A percentile compares a stretch with the other conserved stretches of the same genome.
Evolutionary conservation across 1,140 invertebrate species (phyloP).

Genomic region (Nautilus pompilius): DNA sequence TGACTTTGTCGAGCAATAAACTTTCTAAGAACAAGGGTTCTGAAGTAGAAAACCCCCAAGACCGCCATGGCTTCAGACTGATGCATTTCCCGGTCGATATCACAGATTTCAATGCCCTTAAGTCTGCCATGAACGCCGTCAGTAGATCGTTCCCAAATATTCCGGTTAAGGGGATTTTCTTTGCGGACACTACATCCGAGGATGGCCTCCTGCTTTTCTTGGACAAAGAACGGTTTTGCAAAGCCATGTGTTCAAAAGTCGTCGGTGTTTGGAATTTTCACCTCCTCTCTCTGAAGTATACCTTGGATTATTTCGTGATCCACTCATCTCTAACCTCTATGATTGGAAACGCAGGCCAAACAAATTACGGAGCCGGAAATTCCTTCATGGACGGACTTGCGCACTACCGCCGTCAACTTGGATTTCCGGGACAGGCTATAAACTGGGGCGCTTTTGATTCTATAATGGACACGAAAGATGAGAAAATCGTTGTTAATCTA

Average conservation of each 20-base stretch:
- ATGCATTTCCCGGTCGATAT: too few relatives aligned
- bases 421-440: conserved; percentile 24
- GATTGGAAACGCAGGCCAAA: conserved; percentile 29
- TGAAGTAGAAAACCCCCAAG: too few relatives aligned
- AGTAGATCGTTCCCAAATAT: conserved; percentile 7
- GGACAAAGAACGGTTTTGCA: conserved; percentile 20
- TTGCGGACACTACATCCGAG: conserved; percentile 32
- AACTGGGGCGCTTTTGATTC: conserved; percentile 31
- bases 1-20: too few relatives aligned
- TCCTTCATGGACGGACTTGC: conserved; percentile 32
- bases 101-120: too few relatives aligned
- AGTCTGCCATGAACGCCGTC: too few relatives aligned
- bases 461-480: conserved; percentile 17
- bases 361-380: conserved; percentile 32
- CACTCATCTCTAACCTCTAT: conserved; percentile 30
- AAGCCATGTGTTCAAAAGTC: conserved; percentile 29
- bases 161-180: conserved; percentile 30
- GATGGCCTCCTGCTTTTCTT: conserved; percentile 22
- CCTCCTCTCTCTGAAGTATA: conserved; percentile 16
- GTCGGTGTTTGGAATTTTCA: conserved; percentile 41
- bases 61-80: too few relatives aligned
- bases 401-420: conserved; percentile 17
- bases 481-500: conserved; percentile 4
- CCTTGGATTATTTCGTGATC: conserved; percentile 33
- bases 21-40: too few relatives aligned